Evolutionary conservation across 2,888 invertebrate species (phyloP).

Genomic region (Periphyllus acericola): DNA sequence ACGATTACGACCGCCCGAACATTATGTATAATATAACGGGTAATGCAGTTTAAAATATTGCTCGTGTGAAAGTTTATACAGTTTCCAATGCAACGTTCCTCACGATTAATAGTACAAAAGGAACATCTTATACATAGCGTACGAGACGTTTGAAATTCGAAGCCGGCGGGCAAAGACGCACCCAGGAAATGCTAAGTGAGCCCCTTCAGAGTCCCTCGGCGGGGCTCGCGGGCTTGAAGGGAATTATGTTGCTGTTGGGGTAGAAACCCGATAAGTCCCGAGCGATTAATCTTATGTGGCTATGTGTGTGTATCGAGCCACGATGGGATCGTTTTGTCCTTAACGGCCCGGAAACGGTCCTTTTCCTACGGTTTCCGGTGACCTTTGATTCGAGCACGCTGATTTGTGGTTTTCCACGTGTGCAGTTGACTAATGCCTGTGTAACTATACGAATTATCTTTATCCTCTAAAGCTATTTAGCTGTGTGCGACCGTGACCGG

Average conservation of each 20-base stretch:
- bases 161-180: neutral
- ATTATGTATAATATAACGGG: too few relatives aligned
- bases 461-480: neutral
- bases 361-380: conserved; percentile 35
- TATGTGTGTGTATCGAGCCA: conserved; percentile 17
- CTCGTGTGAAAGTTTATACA: neutral
- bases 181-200: conserved; percentile 13
- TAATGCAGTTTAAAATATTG: neutral
- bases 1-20: neutral
- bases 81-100: neutral
- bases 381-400: conserved; percentile 51
- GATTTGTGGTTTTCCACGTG: conserved; percentile 56
- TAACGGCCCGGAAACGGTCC: conserved; percentile 53
- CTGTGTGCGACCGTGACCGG: neutral
- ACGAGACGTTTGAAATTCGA: neutral
- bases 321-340: conserved; percentile 50
- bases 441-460: conserved; percentile 49
- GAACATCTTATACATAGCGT: neutral
- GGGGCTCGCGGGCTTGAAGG: neutral
- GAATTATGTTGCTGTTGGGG: conserved; percentile 39
- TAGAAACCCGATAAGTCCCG: conserved; percentile 57
- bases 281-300: conserved; percentile 38
- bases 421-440: conserved; percentile 48
- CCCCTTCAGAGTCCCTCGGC: conserved; percentile 11
- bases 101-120: neutral